Conservation (phyloP, 2,888 invertebrate species). For the Meteorus colon region DNA sequence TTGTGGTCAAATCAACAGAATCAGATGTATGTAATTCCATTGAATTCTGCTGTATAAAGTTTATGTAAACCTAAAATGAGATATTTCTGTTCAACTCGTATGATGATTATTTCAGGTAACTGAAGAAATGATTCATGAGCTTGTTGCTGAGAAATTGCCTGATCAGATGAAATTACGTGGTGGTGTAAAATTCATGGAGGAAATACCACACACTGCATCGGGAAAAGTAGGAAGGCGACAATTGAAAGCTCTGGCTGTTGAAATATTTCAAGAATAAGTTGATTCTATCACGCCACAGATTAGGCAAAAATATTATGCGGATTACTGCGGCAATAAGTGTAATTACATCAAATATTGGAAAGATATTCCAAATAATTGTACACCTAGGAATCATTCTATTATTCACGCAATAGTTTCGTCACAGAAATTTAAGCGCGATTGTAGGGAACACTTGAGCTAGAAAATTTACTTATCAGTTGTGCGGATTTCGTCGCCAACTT, state of each 20-base stretch:
- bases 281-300: no score
- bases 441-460: no score
- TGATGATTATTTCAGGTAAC: slow-evolving; percentile 56
- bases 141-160: slow-evolving; percentile 55
- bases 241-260: not conserved
- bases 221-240: not conserved
- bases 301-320: no score
- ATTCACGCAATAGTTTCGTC: no score
- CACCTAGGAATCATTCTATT: no score
- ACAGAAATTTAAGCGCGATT: no score
- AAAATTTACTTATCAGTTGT: no score
- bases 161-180: slow-evolving; percentile 60
- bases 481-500: no score
- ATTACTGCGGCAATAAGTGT: no score
- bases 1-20: slow-evolving; percentile 51
- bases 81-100: slow-evolving; percentile 22
- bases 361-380: no score
- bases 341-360: no score
- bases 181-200: slow-evolving; percentile 48
- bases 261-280: slow-evolving; percentile 5
- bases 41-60: slow-evolving; percentile 1
- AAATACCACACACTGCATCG: slow-evolving; percentile 4
- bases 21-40: slow-evolving; percentile 43
- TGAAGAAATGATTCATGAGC: slow-evolving; percentile 58
- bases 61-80: slow-evolving; percentile 31